These are phyloP conservation scores for Alsophila aescularia DNA, from an alignment of 2,888 invertebrate species.

Conservation along the genomic window DNA sequence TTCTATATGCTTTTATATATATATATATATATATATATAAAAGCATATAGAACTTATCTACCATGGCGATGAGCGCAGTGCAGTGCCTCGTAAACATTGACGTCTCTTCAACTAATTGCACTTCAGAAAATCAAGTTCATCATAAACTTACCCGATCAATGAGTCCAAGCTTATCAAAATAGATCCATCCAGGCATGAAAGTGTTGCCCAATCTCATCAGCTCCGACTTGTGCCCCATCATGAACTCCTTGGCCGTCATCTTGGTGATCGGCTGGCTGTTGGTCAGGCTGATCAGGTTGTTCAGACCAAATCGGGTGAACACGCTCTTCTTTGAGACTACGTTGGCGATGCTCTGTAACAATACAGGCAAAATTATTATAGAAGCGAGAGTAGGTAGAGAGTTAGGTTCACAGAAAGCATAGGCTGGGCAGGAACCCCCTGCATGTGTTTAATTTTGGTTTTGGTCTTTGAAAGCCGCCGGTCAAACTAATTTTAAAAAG, in stretches of 20 bases:
- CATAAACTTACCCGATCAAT: constrained; percentile 90
- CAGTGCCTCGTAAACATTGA: too few species aligned
- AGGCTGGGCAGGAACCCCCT: too few species aligned
- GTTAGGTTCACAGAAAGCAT: too few species aligned
- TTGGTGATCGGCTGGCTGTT: constrained; percentile 88
- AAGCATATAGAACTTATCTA: too few species aligned
- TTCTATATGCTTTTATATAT: too few species aligned
- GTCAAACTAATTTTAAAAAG: too few species aligned
- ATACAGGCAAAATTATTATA: not conserved
- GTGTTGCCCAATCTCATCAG: constrained; percentile 93
- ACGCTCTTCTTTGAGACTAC: constrained; percentile 87
- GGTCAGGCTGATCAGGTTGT: constrained; percentile 88
- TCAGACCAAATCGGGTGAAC: constrained; percentile 88
- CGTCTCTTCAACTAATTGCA: too few species aligned
- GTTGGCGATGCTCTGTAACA: constrained; percentile 90
- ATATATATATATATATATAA: too few species aligned
- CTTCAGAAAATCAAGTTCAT: not conserved
- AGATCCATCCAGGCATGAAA: constrained; percentile 92
- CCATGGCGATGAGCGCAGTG: too few species aligned
- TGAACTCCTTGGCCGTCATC: constrained; percentile 94
- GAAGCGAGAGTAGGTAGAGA: too few species aligned
- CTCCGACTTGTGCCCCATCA: constrained; percentile 94
- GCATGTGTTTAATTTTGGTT: too few species aligned
- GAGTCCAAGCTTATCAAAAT: constrained; percentile 93
- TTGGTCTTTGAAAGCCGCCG: too few species aligned